Base-by-base conservation (phyloP, 2,888 invertebrate genomes). In the Allophyes oxyacanthae region DNA sequence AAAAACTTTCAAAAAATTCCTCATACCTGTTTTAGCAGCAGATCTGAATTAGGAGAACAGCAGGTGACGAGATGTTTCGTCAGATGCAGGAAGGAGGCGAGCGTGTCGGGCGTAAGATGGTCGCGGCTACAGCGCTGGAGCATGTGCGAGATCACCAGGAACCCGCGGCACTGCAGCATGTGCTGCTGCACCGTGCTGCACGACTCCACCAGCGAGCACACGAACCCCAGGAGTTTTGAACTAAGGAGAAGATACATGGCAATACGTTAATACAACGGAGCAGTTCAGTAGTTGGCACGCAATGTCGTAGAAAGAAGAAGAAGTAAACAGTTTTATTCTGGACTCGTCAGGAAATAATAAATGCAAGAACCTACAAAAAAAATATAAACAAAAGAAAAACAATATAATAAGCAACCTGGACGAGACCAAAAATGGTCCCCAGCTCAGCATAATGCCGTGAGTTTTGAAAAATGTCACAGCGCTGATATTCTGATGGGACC, bases 111-210 rank as follows among this genome's bases (percentile, higher is more conserved):
- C 8, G 98, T 99, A 50, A 99, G 95, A 89, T 99, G 99, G 83
- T 99, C 98, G 67, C 98, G 95, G 49, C 97, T 97, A 62, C 98
- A 98, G 78, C 98, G 96, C 90, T 99, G 98, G 80, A 99, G 95
- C 96, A 99, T 98, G 90, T 98, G 99, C 75, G 99, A 98, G 88
- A 99, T 99, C 69, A 99, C 99, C 80, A 99, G 96, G 93, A 99
- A 99, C 60, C 99, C 99, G 78, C 99, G 97, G 89, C 99, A 99
- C 91, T 99, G 99, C 88, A 99, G 98, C 97, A 99, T 98, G 90
- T 99, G 99, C 87, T 99, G 99, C 87, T 99, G 99, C 59, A 99
- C 99, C 34, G 99, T 99, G 85, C 98, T 97, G 76, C 99, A 99
- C 38, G 98, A 98, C 90, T 99, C 99, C 75, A 99, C 98, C 85